Percentiles rank a stretch among this genome's conserved stretches.
These are phyloP conservation scores for Synergus gifuensis DNA, from an alignment of 2,888 invertebrate species.

Conservation along the genomic window DNA sequence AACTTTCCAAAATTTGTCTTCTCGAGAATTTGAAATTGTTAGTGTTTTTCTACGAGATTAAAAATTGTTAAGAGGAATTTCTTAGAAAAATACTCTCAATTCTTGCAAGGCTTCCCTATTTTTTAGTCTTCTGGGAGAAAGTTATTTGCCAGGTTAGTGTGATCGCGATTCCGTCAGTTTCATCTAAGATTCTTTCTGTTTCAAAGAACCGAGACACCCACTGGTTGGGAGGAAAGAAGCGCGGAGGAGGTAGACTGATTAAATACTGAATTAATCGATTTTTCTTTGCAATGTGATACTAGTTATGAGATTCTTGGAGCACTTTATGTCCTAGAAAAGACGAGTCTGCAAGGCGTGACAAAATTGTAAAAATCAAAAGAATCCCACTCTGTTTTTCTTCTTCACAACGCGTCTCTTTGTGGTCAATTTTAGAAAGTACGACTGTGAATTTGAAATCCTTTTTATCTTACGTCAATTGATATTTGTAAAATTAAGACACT, in stretches of 20 bases:
- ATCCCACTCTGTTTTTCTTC: conserved; percentile 20
- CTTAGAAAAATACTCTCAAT: conserved; percentile 7
- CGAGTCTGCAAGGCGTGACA: conserved; percentile 42
- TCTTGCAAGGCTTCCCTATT: neutral
- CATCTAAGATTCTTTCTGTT: conserved; percentile 23
- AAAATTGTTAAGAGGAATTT: neutral
- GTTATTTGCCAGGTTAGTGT: conserved; percentile 12
- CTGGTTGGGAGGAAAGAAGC: conserved; percentile 29
- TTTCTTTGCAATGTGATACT: conserved; percentile 42
- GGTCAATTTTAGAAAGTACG: conserved; percentile 48
- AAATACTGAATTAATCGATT: conserved; percentile 41
- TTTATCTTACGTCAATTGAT: neutral
- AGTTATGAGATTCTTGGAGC: conserved; percentile 38
- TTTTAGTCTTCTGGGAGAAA: neutral
- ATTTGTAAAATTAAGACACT: neutral
- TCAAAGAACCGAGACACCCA: conserved; percentile 19
- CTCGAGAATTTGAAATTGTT: neutral
- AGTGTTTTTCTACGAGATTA: conserved; percentile 12
- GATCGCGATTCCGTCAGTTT: conserved; percentile 17
- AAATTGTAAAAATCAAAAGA: conserved; percentile 41
- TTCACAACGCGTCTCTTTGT: conserved; percentile 4
- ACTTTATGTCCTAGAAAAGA: conserved; percentile 34
- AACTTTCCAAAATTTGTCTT: neutral
- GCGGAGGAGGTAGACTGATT: conserved; percentile 38
- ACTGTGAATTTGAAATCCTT: conserved; percentile 49